These are phyloP conservation scores for Anabacerthia variegaticeps DNA, from an alignment of 2,797 vertebrate species.

Conservation along the genomic window DNA sequence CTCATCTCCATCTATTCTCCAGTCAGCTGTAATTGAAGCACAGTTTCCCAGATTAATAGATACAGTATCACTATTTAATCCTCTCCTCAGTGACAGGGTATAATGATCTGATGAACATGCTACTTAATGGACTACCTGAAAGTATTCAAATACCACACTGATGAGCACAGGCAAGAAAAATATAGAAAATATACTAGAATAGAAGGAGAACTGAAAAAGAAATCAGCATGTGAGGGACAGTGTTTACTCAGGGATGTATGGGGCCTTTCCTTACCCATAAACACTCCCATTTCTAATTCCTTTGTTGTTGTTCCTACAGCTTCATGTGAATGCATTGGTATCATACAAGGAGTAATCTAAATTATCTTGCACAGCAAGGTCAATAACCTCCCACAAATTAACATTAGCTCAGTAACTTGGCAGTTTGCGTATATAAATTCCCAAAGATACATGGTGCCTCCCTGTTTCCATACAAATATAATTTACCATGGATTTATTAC, in stretches of 20 bases:
- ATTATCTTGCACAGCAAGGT: constrained; percentile 19
- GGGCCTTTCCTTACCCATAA: neutral
- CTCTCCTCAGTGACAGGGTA: constrained; percentile 29
- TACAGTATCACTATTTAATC: constrained; percentile 56
- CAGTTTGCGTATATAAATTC: constrained; percentile 39
- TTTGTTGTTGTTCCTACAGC: neutral
- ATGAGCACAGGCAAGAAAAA: neutral
- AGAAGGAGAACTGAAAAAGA: neutral
- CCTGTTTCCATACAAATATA: constrained; percentile 36
- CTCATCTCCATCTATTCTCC: neutral
- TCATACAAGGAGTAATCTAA: neutral
- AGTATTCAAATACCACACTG: neutral
- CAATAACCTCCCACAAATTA: constrained; percentile 49
- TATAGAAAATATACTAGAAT: neutral
- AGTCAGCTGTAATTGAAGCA: constrained; percentile 1
- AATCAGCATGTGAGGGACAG: neutral
- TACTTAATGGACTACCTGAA: constrained; percentile 43
- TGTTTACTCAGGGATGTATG: neutral
- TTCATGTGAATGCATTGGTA: neutral
- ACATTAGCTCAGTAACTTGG: constrained; percentile 43
- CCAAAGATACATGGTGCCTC: constrained; percentile 23
- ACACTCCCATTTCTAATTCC: neutral
- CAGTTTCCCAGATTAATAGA: constrained; percentile 53
- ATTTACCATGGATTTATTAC: constrained; percentile 45
- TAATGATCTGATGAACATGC: constrained; percentile 48